Evolutionary conservation across 1,140 invertebrate genomes (phyloP).

Genomic region (Artemia franciscana): DNA sequence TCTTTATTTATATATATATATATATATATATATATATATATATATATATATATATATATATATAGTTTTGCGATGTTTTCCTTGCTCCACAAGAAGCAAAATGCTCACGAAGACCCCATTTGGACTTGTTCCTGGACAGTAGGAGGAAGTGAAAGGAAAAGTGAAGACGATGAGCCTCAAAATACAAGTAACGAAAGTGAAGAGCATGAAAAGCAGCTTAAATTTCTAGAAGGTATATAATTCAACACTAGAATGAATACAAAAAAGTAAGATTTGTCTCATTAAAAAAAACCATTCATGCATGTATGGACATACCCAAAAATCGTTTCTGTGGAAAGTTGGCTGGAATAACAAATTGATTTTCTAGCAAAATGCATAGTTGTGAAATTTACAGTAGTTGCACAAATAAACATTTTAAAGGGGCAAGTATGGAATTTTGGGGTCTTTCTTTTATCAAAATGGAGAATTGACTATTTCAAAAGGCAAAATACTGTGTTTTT

Average conservation of each 20-base stretch:
- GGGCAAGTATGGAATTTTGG: too few species aligned
- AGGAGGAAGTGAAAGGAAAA: background rate
- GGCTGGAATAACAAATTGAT: background rate
- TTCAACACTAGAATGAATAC: too few species aligned
- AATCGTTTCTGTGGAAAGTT: background rate
- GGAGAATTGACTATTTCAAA: too few species aligned
- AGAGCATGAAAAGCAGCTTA: background rate
- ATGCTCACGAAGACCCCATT: background rate
- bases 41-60: too few species aligned
- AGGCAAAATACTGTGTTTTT: too few species aligned
- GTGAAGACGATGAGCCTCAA: background rate
- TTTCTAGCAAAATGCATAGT: too few species aligned
- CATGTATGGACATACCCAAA: background rate
- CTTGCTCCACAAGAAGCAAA: background rate
- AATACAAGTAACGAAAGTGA: background rate
- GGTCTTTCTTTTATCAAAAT: too few species aligned
- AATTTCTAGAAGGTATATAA: background rate
- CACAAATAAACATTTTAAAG: too few species aligned
- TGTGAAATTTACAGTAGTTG: too few species aligned
- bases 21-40: too few species aligned
- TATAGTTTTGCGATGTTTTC: background rate
- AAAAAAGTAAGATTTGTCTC: too few species aligned
- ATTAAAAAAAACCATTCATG: background rate
- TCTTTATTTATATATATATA: too few species aligned
- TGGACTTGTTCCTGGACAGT: background rate